Evolutionary conservation across 1,140 invertebrate genomes (phyloP).

Genomic region (Venturia canescens): DNA sequence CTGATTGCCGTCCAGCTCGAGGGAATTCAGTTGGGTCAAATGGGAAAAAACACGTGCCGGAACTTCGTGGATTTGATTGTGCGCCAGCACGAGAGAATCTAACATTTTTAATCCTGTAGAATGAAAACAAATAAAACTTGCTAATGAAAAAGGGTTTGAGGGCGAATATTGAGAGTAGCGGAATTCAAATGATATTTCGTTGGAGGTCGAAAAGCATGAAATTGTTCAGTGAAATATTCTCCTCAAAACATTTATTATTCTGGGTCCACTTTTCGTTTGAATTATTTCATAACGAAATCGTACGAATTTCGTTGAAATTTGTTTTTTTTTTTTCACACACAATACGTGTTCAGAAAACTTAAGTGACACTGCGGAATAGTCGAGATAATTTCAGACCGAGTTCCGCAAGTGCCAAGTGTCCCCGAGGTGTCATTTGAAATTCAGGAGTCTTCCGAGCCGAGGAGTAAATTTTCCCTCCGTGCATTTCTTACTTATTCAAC

Average conservation of each 20-base stretch:
- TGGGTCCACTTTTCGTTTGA: too few relatives aligned
- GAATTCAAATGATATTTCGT: too few relatives aligned
- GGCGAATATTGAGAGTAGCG: too few relatives aligned
- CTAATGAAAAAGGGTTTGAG: conserved; percentile 40
- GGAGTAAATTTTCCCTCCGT: conserved; percentile 9
- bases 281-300: neutral
- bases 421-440: neutral
- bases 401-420: neutral
- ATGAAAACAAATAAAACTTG: conserved; percentile 49
- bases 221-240: neutral
- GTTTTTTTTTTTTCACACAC: too few relatives aligned
- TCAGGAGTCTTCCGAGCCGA: neutral
- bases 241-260: too few relatives aligned
- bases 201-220: neutral
- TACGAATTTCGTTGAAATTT: neutral
- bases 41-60: conserved; percentile 89
- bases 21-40: conserved; percentile 86
- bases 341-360: conserved; percentile 14
- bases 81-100: conserved; percentile 89
- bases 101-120: conserved; percentile 84
- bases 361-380: neutral
- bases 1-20: conserved; percentile 91
- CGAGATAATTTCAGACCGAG: conserved; percentile 11
- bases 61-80: conserved; percentile 88
- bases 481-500: neutral